Evolutionary conservation across 2,113 vertebrate genomes (phyloP).

Genomic region (Egretta garzetta): DNA sequence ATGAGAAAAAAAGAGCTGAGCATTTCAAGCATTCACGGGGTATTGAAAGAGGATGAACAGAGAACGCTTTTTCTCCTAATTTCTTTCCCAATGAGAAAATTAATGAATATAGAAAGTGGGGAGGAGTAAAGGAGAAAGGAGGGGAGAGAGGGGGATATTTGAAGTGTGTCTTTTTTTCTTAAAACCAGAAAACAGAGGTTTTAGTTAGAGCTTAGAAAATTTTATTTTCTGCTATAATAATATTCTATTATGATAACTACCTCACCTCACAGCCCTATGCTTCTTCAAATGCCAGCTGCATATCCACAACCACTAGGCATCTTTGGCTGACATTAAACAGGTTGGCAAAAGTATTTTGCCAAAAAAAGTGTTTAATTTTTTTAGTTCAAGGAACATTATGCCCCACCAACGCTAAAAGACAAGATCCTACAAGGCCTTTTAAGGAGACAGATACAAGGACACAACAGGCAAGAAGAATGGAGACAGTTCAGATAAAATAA

Average conservation of each 20-base stretch:
- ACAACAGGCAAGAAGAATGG: not conserved
- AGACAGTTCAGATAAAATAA: not conserved
- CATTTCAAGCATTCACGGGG: not conserved
- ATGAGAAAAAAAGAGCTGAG: not conserved
- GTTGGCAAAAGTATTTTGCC: not conserved
- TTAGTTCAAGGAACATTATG: not conserved
- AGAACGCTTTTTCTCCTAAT: not conserved
- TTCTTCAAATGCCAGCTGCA: not conserved
- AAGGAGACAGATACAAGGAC: not conserved
- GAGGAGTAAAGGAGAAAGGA: not conserved
- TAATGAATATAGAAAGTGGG: not conserved
- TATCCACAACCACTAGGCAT: not conserved
- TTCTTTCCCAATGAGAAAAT: not conserved
- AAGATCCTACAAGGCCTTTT: not conserved
- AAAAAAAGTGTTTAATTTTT: not conserved
- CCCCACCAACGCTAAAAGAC: not conserved
- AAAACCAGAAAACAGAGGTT: not conserved
- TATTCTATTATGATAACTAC: not conserved
- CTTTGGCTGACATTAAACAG: not conserved
- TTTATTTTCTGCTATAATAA: not conserved
- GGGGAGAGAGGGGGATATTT: not conserved
- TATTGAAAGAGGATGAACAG: slow-evolving; percentile 37
- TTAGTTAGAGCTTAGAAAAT: not conserved
- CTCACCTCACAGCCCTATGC: not conserved
- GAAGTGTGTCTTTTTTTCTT: not conserved